Evolutionary conservation across 2,888 invertebrate species (phyloP).

Genomic region (Zygothrica quintamaculata): DNA sequence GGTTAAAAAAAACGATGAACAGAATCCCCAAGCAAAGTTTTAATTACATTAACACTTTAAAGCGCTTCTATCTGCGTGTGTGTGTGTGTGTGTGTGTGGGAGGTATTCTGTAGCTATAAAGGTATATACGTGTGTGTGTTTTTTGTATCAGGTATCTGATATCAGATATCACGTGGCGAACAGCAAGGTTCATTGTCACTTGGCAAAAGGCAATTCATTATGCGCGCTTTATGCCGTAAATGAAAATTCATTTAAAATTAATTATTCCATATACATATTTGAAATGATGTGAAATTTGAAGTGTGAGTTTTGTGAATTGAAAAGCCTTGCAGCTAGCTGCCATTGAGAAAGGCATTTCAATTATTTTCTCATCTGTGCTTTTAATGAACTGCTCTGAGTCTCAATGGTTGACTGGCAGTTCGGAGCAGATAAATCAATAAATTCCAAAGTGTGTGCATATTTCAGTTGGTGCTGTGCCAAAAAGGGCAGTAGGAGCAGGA

Average conservation of each 20-base stretch:
- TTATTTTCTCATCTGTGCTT: constrained; percentile 54
- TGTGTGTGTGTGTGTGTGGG: constrained; percentile 2
- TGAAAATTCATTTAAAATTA: not conserved
- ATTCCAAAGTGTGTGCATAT: constrained; percentile 67
- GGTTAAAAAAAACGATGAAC: constrained; percentile 13
- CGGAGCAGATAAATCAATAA: constrained; percentile 68
- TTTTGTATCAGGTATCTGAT: constrained; percentile 19
- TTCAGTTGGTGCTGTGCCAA: constrained; percentile 21
- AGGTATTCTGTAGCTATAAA: too few relatives aligned
- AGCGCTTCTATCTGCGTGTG: constrained; percentile 24
- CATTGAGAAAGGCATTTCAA: constrained; percentile 52
- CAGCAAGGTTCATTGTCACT: constrained; percentile 30
- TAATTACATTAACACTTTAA: constrained; percentile 73
- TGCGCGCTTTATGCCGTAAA: not conserved
- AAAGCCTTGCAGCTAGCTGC: not conserved
- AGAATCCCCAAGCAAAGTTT: constrained; percentile 49
- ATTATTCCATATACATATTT: constrained; percentile 1
- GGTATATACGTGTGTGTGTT: constrained; percentile 21
- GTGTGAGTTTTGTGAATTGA: constrained; percentile 33
- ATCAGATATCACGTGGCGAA: constrained; percentile 6
- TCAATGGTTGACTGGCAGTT: constrained; percentile 1
- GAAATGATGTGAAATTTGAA: constrained; percentile 12
- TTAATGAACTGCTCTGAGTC: constrained; percentile 52
- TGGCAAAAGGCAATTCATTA: constrained; percentile 12
- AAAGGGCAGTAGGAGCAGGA: too few relatives aligned